phyloP scores from a whole-genome alignment of 2,113 vertebrate genomes.

The Thomomys bottae region DNA sequence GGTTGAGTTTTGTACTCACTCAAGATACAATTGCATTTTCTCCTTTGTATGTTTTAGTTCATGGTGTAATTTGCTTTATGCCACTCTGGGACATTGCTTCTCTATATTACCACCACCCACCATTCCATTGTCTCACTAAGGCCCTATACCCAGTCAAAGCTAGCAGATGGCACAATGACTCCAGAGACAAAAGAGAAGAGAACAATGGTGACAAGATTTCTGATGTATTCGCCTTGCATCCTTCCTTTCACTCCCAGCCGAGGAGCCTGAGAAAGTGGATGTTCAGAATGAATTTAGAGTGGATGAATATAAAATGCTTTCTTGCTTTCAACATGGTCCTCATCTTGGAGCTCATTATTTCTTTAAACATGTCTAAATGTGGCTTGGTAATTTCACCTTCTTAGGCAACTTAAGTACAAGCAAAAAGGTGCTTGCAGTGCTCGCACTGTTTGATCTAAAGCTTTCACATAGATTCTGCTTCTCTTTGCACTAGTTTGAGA shows the following conservation, averaged over 20 bases:
- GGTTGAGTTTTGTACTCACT: neutral
- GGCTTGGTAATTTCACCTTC: neutral
- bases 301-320: neutral
- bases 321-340: neutral
- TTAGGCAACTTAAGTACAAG: conserved; percentile 15
- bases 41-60: neutral
- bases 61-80: neutral
- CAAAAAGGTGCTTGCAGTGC: neutral
- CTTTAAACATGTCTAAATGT: conserved; percentile 23
- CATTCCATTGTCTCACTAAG: neutral
- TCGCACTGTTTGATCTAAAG: conserved; percentile 35
- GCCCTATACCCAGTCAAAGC: neutral
- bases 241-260: neutral
- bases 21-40: neutral
- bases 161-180: neutral
- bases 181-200: neutral
- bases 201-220: neutral
- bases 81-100: neutral
- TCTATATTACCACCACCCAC: fast-evolving
- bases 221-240: too few species aligned
- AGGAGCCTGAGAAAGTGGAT: neutral
- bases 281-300: neutral
- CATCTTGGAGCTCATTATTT: conserved; percentile 27
- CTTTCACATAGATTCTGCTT: conserved; percentile 45
- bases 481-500: neutral